A percentile compares a stretch with the other conserved stretches of the same genome.
These are phyloP conservation scores for Coreius guichenoti DNA, from an alignment of 2,797 vertebrate genomes.

Conservation along the genomic window DNA sequence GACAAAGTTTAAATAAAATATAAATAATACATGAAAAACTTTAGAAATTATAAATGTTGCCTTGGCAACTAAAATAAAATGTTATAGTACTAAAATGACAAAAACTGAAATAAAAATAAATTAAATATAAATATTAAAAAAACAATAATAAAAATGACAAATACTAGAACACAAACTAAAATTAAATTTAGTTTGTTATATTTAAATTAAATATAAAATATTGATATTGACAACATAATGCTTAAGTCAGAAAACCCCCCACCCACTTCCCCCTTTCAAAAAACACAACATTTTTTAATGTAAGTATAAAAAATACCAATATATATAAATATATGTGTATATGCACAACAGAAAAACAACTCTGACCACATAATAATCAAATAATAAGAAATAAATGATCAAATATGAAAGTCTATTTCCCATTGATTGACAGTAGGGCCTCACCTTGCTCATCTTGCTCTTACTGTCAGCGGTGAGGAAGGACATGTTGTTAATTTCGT, in stretches of 20 bases:
- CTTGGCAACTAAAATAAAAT: background rate
- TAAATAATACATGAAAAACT: background rate
- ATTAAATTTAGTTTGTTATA: no score
- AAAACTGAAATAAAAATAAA: background rate
- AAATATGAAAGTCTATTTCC: background rate
- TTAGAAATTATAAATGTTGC: background rate
- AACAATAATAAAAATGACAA: no score
- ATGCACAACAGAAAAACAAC: background rate
- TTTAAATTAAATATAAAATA: no score
- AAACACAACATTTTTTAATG: background rate
- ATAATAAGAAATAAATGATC: background rate
- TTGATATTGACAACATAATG: background rate
- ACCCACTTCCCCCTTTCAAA: no score
- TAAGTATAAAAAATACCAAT: background rate
- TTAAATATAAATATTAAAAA: background rate
- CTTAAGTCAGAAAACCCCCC: background rate
- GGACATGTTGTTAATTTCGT: constrained; percentile 99
- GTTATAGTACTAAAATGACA: background rate
- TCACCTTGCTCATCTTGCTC: constrained; percentile 97
- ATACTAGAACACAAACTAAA: background rate
- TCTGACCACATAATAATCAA: background rate
- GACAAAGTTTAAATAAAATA: no score
- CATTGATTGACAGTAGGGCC: background rate
- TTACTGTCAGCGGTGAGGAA: constrained; percentile 96
- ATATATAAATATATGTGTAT: background rate